These are phyloP conservation scores for Clamator glandarius DNA, from an alignment of 2,797 vertebrate genomes.

Conservation along the genomic window DNA sequence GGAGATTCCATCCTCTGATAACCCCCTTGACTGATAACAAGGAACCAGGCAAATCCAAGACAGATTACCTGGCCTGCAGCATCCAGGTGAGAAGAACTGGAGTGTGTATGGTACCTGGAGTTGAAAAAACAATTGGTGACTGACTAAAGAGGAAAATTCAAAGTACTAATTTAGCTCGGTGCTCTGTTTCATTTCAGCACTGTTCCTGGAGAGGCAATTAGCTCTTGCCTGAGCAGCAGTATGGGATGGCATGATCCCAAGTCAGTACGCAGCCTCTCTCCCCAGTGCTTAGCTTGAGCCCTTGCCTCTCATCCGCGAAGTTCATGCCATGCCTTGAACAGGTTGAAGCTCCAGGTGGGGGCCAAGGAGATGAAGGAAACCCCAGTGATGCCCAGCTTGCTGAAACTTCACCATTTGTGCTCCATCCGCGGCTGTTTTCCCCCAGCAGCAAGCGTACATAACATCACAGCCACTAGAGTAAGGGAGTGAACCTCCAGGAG, in stretches of 20 bases:
- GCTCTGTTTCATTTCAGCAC: not conserved
- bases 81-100: not conserved
- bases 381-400: not conserved
- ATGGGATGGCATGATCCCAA: fast-evolving
- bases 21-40: not conserved
- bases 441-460: not conserved
- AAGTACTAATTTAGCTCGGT: not conserved
- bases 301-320: not conserved
- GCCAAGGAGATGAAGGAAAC: not conserved
- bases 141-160: not conserved
- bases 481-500: not conserved
- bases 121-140: not conserved
- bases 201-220: not conserved
- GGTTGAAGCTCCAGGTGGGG: not conserved
- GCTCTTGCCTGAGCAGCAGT: not conserved
- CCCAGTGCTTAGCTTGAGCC: not conserved
- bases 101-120: too few species aligned
- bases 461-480: not conserved
- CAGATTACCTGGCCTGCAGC: not conserved
- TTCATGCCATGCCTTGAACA: fast-evolving
- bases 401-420: not conserved
- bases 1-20: not conserved
- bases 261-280: not conserved
- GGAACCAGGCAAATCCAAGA: not conserved
- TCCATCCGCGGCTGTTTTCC: fast-evolving